These are phyloP conservation scores for Drosophila robusta DNA, from an alignment of 2,888 invertebrate genomes.

Conservation along the genomic window DNA sequence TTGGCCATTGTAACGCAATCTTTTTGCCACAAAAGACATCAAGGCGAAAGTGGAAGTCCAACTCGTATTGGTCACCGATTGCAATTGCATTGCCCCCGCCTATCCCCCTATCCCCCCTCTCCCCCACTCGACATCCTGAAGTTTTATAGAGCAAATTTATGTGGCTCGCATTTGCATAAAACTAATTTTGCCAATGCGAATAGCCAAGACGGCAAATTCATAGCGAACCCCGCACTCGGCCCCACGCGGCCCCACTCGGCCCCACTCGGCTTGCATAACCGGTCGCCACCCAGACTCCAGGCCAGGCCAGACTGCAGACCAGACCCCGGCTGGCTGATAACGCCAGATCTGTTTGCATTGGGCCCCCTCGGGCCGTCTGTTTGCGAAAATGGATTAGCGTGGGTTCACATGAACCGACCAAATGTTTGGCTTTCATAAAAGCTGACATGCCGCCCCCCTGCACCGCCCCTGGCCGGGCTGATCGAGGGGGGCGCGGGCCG, in stretches of 20 bases:
- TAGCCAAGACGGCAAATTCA: slow-evolving; percentile 40
- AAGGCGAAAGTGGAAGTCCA: slow-evolving; percentile 70
- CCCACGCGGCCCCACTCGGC: slow-evolving; percentile 1
- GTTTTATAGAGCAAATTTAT: slow-evolving; percentile 75
- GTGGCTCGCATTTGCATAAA: slow-evolving; percentile 77
- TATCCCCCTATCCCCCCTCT: too few species aligned
- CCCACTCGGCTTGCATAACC: slow-evolving; percentile 58
- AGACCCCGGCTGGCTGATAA: slow-evolving; percentile 49
- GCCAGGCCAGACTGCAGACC: slow-evolving; percentile 10
- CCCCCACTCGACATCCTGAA: slow-evolving; percentile 18
- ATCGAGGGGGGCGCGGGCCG: too few species aligned
- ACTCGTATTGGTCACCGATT: slow-evolving; percentile 52
- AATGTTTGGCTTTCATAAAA: slow-evolving; percentile 79
- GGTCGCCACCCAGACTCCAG: slow-evolving; percentile 44
- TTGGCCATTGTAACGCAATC: slow-evolving; percentile 44
- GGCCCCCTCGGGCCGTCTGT: slow-evolving; percentile 31
- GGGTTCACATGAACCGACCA: slow-evolving; percentile 77
- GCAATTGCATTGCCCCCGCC: slow-evolving; percentile 26
- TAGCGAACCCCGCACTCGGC: slow-evolving; percentile 11
- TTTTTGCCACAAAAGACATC: slow-evolving; percentile 33
- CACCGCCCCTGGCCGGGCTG: not conserved
- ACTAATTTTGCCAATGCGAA: slow-evolving; percentile 66
- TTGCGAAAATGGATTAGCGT: slow-evolving; percentile 79
- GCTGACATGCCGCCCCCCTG: slow-evolving; percentile 55
- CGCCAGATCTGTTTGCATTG: slow-evolving; percentile 75